Conservation (phyloP, 35 echinoderm and acorn worm species). For the Lytechinus pictus region DNA sequence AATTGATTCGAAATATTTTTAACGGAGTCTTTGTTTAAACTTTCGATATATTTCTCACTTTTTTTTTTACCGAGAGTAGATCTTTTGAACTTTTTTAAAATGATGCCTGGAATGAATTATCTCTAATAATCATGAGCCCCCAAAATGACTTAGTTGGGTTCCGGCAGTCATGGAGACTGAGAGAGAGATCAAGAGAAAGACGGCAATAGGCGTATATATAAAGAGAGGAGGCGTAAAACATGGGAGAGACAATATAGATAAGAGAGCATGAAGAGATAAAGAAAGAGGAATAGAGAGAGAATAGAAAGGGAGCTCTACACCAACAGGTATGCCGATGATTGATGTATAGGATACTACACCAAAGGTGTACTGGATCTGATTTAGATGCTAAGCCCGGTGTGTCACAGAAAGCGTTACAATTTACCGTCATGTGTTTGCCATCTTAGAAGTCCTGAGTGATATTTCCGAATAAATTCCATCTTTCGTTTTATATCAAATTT, state of each 20-base stretch:
- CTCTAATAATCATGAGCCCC: too few species aligned
- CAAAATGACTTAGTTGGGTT: neutral
- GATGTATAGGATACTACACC: neutral
- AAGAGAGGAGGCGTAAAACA: too few species aligned
- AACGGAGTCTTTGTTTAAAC: too few species aligned
- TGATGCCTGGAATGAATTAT: too few species aligned
- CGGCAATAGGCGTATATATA: neutral
- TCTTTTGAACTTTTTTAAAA: too few species aligned
- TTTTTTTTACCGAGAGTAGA: too few species aligned
- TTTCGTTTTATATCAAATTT: neutral
- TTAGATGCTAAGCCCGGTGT: neutral
- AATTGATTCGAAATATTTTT: too few species aligned
- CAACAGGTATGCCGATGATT: neutral
- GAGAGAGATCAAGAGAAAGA: neutral
- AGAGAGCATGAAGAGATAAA: neutral
- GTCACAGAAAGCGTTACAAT: slow-evolving; percentile 10
- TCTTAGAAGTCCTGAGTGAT: neutral
- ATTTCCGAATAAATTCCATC: neutral
- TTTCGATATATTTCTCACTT: too few species aligned
- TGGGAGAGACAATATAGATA: too few species aligned
- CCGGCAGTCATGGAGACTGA: neutral
- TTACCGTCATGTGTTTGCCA: neutral
- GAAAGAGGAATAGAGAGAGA: neutral
- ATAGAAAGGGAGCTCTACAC: neutral
- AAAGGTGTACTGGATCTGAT: neutral